A percentile compares a stretch with the other conserved stretches of the same genome.
phyloP scores from a whole-genome alignment of 1,140 invertebrate species.

The Calliphora vicina region DNA sequence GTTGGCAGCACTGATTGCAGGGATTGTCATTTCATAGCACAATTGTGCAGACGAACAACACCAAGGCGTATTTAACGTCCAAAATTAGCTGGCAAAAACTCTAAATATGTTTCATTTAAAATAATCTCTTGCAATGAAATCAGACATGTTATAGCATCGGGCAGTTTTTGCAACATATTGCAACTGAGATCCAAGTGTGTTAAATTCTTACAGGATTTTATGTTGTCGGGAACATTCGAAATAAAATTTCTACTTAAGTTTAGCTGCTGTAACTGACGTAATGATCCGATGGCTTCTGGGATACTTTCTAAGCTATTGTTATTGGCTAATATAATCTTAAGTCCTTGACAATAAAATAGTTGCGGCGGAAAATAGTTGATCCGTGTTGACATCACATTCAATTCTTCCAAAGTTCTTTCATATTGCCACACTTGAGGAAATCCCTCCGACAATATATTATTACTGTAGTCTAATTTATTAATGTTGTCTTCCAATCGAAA shows the following conservation, averaged over 20 bases:
- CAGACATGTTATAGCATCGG: no score
- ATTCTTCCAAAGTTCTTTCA: conserved; percentile 84
- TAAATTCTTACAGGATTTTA: conserved; percentile 89
- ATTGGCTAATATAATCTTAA: conserved; percentile 85
- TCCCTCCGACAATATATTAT: conserved; percentile 81
- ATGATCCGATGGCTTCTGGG: conserved; percentile 87
- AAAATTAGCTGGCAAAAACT: conserved; percentile 95
- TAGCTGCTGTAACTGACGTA: conserved; percentile 86
- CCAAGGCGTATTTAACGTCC: no score
- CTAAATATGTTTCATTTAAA: conserved; percentile 92
- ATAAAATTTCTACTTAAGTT: conserved; percentile 92
- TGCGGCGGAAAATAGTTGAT: conserved; percentile 81
- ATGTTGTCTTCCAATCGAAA: no score
- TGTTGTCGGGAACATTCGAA: conserved; percentile 87
- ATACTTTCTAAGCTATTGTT: conserved; percentile 92
- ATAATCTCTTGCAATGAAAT: conserved; percentile 90
- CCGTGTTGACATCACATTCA: conserved; percentile 83
- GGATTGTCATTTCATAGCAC: no score
- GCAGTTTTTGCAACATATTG: conserved; percentile 89
- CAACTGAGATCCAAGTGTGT: conserved; percentile 87
- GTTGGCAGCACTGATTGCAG: no score
- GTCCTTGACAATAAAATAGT: conserved; percentile 90
- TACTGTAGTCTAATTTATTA: conserved; percentile 79
- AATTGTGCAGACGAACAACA: no score
- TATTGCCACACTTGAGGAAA: conserved; percentile 84